Evolutionary conservation across 2,888 invertebrate genomes (phyloP), one percentile per base, ranked within the genome.

Genomic region (Rapana venosa): DNA sequence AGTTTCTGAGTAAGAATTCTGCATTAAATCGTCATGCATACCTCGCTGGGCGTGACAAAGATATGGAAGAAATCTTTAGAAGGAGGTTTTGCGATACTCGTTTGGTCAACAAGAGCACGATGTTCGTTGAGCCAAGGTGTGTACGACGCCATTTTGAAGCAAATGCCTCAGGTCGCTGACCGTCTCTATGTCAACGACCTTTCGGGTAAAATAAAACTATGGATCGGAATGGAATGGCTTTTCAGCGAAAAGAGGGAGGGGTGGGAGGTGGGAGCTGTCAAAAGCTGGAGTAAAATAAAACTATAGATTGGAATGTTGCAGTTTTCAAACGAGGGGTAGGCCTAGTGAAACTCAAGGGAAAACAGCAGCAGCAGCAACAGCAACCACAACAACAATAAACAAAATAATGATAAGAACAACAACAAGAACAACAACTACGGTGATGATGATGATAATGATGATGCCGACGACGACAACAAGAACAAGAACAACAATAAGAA

Each of bases 1-100:
- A 8, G 8, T 47, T 47, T 47, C 35, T 79, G 35, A 22, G 35
- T 79, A 30, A 35, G 15, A 66, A 74, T 36, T 11, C 35, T 30
- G 26, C 70, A 70, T 20, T 13, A n/a, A 86, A 1, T 74, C 32
- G 26, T 32, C 56, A 20, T 56, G 66, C 61, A 88, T 90, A 95
- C 95, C 94, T 94, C 89, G 26, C 92, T 88, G 70, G 91, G 91
- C 56, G 94, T 94, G 17, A 95, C 93, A 89, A 93, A 93, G 26
- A 95, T 90, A 88, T 95, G 95, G 86, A 93, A 94, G 92, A 95
- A 95, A 91, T 95, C 95, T 92, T 95, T 95, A 90, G 93, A 93
- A 13, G 95, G 95, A 11, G 95, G 90, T 35, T 91, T 92, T 17
- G 94, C 95, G 77, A 91, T 88, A 70, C 91, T 92, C 15, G 92